Base-by-base conservation (phyloP, 2,888 invertebrate genomes). In the Himalopsyche tibetana region DNA sequence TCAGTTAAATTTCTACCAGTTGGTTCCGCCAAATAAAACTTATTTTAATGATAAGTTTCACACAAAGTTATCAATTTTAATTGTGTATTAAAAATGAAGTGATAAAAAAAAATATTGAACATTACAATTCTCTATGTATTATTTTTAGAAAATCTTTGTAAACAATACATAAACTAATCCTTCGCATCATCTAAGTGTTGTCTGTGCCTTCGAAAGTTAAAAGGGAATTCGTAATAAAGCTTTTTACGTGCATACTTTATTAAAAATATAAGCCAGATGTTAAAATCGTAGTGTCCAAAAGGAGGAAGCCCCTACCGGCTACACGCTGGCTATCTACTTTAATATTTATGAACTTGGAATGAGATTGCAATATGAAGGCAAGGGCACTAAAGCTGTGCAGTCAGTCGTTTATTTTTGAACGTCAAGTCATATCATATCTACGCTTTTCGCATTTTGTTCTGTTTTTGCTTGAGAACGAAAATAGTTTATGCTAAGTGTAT, bases 331-430 rank as follows among this genome's bases (percentile, higher is more conserved):
- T 36, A 55, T 40, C 84, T 36, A 42, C 83, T 87, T 74, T 84
- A 88, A 88, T 88, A 88, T 88, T 88, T 88, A 88, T 88, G 86
- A 87, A 81, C 55, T 40, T 51, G 86, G 84, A 88, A 86, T 88
- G 88, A 88, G 86, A 85, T 86, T 86, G 86, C 85, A 84, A 84
- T 84, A 84, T 87, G 86, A 87, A 87, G 84, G 85, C 82, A 56
- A 63, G 63, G 63, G 63, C 19, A 63, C 63, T 63, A 63, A 63
- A 63, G 63, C 28, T 63, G n/a, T 19, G 63, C 63, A 63, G 19
- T 63, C 63, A 19, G 63, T 19, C 63, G 63, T 19, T 63, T 63
- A 5, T 63, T 63, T 63, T 63, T 63, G 63, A 63, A 63, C 63
- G 63, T 63, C 63, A 63, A 28, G 56, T 56, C 56, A 56, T 19